These are phyloP conservation scores for Tupaia chinensis DNA, from an alignment of 2,113 vertebrate genomes.

Conservation along the genomic window DNA sequence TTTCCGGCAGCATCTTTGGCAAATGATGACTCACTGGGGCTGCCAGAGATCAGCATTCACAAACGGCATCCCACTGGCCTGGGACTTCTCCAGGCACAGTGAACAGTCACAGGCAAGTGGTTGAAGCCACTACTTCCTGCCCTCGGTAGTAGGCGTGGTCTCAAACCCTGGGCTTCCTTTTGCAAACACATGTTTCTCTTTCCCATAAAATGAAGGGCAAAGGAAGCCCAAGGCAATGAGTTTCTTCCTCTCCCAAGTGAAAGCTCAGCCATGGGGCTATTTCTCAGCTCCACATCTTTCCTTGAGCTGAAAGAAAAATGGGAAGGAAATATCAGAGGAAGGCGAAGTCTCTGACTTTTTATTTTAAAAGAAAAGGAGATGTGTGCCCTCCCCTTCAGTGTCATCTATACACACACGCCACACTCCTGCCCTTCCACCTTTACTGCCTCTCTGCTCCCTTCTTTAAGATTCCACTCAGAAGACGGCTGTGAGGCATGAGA, in stretches of 20 bases:
- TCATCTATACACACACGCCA: not conserved
- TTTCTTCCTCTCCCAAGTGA: not conserved
- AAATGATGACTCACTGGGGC: not conserved
- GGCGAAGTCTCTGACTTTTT: not conserved
- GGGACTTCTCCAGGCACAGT: not conserved
- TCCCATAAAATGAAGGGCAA: not conserved
- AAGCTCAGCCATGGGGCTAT: not conserved
- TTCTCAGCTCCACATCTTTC: not conserved
- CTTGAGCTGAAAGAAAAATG: not conserved
- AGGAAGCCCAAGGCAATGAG: not conserved
- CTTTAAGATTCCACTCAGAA: not conserved
- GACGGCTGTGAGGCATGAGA: not conserved
- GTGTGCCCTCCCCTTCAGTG: accelerated
- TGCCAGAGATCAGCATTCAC: not conserved
- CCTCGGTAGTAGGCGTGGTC: not conserved
- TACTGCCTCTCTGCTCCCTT: not conserved
- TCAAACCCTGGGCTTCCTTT: not conserved
- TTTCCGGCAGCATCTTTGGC: not conserved
- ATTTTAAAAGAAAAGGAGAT: not conserved
- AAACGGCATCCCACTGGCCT: not conserved
- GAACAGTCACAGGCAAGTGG: not conserved
- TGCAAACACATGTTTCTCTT: not conserved
- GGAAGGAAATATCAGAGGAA: not conserved
- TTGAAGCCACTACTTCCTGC: not conserved
- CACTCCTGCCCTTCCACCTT: not conserved